Conservation (phyloP, 2,113 vertebrate species). For the Bubo scandiacus region DNA sequence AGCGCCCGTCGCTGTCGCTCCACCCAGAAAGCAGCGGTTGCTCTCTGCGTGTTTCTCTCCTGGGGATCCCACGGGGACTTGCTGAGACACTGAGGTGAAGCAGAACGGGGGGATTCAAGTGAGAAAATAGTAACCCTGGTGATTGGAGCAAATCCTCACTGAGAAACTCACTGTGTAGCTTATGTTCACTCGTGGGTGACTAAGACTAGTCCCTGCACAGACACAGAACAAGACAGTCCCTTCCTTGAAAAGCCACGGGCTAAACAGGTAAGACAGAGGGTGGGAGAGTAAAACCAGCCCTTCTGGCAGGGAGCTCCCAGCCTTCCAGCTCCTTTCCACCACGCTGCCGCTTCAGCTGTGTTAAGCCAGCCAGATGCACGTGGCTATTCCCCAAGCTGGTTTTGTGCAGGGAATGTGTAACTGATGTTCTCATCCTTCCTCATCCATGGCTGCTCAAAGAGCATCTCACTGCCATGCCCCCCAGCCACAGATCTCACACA, state of each 20-base stretch:
- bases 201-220: not conserved
- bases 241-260: not conserved
- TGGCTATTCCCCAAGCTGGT: not conserved
- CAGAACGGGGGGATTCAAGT: not conserved
- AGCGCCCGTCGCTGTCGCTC: not conserved
- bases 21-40: not conserved
- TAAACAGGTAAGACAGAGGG: not conserved
- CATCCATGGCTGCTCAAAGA: not conserved
- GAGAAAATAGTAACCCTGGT: not conserved
- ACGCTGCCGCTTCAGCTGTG: not conserved
- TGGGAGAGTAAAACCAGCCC: not conserved
- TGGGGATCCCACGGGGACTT: not conserved
- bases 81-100: not conserved
- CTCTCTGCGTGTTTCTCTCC: not conserved
- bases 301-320: not conserved
- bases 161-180: not conserved
- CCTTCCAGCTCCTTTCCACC: not conserved
- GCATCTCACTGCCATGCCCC: not conserved
- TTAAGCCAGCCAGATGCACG: not conserved
- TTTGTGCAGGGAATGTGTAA: not conserved
- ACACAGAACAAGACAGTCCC: not conserved
- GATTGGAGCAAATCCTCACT: not conserved
- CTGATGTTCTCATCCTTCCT: not conserved
- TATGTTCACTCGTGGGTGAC: not conserved
- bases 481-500: not conserved